phyloP scores from a whole-genome alignment of 2,888 invertebrate genomes.

The Hemithea aestivaria region DNA sequence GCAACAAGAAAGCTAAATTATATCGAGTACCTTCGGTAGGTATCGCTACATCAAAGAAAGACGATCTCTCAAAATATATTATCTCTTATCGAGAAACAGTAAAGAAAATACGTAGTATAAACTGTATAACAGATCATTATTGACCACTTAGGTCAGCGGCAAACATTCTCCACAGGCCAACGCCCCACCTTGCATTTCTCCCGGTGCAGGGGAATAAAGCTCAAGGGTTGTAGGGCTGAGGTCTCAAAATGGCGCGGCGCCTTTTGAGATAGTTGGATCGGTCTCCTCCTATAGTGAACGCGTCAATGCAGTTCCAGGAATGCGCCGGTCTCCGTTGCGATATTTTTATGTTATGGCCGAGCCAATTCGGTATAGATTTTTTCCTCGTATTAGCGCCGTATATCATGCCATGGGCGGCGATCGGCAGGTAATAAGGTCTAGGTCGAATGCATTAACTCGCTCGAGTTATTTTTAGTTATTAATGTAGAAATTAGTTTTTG shows the following conservation, averaged over 20 bases:
- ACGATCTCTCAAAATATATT: conserved; percentile 35
- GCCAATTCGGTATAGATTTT: conserved; percentile 55
- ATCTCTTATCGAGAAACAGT: conserved; percentile 47
- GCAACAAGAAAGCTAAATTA: conserved; percentile 38
- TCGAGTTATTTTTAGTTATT: neutral
- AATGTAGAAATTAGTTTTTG: too few species aligned
- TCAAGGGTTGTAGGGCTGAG: conserved; percentile 33
- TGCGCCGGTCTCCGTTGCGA: conserved; percentile 71
- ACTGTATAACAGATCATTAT: conserved; percentile 73
- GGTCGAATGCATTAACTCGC: conserved; percentile 1
- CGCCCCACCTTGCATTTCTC: conserved; percentile 58
- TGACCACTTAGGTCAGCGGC: conserved; percentile 74
- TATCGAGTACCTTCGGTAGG: too few species aligned
- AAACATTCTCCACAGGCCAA: conserved; percentile 75
- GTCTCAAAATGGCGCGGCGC: conserved; percentile 42
- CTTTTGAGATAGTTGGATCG: conserved; percentile 41
- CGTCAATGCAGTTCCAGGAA: conserved; percentile 73
- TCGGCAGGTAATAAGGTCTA: conserved; percentile 8
- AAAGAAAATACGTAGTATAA: conserved; percentile 57
- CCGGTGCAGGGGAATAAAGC: conserved; percentile 40
- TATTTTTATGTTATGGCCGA: conserved; percentile 60
- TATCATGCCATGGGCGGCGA: conserved; percentile 20
- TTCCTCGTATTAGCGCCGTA: conserved; percentile 40
- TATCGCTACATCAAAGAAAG: conserved; percentile 31
- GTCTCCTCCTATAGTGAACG: conserved; percentile 52